phyloP scores from a whole-genome alignment of 1,140 invertebrate genomes.

The Chironomus striatipennis region DNA sequence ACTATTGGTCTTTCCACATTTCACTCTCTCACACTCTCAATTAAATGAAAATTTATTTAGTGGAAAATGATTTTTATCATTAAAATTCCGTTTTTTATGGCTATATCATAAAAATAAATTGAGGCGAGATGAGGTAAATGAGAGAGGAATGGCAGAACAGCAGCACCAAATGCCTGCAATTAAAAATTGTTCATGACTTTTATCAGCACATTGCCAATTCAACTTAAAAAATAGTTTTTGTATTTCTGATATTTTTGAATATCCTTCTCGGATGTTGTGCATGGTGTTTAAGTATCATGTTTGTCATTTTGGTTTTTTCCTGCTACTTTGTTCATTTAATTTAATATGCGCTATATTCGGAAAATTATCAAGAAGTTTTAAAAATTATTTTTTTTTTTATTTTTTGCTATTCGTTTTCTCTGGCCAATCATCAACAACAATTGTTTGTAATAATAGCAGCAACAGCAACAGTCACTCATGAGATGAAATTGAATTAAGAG shows the following conservation, averaged over 20 bases:
- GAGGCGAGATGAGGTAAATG: background rate
- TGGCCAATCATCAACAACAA: constrained; percentile 11
- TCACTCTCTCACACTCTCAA: background rate
- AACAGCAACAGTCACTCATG: background rate
- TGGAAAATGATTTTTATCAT: constrained; percentile 14
- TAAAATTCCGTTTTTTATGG: constrained; percentile 3
- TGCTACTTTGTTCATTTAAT: too few species aligned
- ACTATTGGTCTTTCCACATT: too few species aligned
- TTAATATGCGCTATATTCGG: too few species aligned
- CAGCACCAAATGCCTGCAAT: background rate
- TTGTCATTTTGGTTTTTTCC: background rate
- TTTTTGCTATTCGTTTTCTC: background rate
- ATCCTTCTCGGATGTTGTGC: too few species aligned
- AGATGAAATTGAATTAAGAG: constrained; percentile 13
- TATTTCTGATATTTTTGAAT: background rate
- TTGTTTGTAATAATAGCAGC: background rate
- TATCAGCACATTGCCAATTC: constrained; percentile 7
- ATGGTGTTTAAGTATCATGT: too few species aligned
- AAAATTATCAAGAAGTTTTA: too few species aligned
- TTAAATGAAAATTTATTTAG: constrained; percentile 15
- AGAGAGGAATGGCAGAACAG: background rate
- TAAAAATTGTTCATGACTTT: constrained; percentile 14
- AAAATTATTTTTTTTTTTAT: too few species aligned
- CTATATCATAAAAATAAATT: constrained; percentile 4
- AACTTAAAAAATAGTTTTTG: constrained; percentile 9